phyloP scores from a whole-genome alignment of 2,113 vertebrate species.

The Ctenomys sociabilis region DNA sequence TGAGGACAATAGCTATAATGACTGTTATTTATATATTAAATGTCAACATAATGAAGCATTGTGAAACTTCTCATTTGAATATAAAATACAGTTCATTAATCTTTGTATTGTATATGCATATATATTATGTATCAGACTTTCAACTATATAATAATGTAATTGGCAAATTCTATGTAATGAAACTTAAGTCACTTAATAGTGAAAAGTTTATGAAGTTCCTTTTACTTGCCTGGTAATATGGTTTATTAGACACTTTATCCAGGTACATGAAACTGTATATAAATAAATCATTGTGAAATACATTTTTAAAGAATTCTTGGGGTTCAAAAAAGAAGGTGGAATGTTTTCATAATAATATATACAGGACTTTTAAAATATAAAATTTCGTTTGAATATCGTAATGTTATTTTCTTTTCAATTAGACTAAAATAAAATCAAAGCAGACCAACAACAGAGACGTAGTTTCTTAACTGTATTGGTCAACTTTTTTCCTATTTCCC shows the following conservation, averaged over 20 bases:
- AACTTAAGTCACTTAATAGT: not conserved
- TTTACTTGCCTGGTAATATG: not conserved
- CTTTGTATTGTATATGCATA: not conserved
- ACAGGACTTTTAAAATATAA: not conserved
- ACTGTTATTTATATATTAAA: not conserved
- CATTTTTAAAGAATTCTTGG: not conserved
- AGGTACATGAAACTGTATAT: not conserved
- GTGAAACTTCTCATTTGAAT: not conserved
- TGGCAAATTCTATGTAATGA: not conserved
- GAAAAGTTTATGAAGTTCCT: not conserved
- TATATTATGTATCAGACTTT: not conserved
- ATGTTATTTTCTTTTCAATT: not conserved
- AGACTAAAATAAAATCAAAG: slow-evolving; percentile 2
- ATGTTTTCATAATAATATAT: not conserved
- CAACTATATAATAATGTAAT: not conserved
- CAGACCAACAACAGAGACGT: not conserved
- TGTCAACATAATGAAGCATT: not conserved
- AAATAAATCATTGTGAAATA: not conserved
- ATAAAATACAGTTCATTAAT: not conserved
- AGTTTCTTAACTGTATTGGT: not conserved
- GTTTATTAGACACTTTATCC: not conserved
- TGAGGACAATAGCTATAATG: no score
- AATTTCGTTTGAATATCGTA: not conserved
- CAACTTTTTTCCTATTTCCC: slow-evolving; percentile 47
- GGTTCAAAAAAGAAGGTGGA: not conserved